Evolutionary conservation across 92 coral and sea anemone genomes (phyloP).

Genomic region (Epizoanthus ramosus): DNA sequence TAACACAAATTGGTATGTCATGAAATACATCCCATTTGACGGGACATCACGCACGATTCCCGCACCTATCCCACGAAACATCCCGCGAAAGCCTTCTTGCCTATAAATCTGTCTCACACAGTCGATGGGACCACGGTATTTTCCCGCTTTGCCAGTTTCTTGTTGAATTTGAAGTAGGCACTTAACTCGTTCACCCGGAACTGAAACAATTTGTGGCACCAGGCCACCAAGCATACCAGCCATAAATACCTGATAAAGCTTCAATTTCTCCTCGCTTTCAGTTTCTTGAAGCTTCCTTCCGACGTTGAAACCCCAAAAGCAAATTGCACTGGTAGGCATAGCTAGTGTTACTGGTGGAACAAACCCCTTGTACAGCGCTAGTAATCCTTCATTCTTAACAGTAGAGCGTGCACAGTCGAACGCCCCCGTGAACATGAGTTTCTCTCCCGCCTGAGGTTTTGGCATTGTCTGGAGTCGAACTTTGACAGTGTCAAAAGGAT

Average conservation of each 20-base stretch:
- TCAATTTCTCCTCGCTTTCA: conserved; percentile 54
- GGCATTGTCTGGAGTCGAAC: conserved; percentile 86
- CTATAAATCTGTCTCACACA: conserved; percentile 52
- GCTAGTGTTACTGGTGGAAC: conserved; percentile 71
- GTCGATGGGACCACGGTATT: conserved; percentile 67
- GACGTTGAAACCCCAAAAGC: conserved; percentile 71
- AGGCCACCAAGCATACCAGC: conserved; percentile 80
- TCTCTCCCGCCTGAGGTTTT: conserved; percentile 11
- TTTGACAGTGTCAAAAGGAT: conserved; percentile 90
- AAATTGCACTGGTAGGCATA: conserved; percentile 69
- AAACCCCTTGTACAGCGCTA: conserved; percentile 84
- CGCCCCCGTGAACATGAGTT: conserved; percentile 63
- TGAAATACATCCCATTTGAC: conserved; percentile 71
- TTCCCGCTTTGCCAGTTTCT: conserved; percentile 35
- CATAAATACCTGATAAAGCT: conserved; percentile 50
- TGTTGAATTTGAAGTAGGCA: conserved; percentile 85
- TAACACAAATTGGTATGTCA: conserved; percentile 67
- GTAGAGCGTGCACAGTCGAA: conserved; percentile 69
- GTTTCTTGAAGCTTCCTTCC: conserved; percentile 75
- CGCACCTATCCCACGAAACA: conserved; percentile 74
- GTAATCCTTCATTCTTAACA: conserved; percentile 69
- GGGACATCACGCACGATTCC: conserved; percentile 62
- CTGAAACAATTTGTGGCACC: conserved; percentile 51
- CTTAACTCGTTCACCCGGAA: conserved; percentile 75
- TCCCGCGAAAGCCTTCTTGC: conserved; percentile 65